phyloP scores from a whole-genome alignment of 2,888 invertebrate genomes.

The Caenorhabditis doughertyi region DNA sequence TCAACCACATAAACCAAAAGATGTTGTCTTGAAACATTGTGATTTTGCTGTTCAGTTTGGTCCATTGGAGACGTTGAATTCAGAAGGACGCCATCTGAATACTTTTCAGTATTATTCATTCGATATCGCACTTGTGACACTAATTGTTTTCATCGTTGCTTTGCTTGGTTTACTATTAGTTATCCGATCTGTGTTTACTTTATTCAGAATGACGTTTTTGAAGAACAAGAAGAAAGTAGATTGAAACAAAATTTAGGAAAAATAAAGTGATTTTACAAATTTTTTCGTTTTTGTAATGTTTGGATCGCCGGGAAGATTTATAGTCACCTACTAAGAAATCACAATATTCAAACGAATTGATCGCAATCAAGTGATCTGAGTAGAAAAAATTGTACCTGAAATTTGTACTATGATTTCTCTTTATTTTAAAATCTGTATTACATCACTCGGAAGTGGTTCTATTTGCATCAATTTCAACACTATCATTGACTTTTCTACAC shows the following conservation, averaged over 20 bases:
- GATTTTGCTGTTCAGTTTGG: conserved; percentile 52
- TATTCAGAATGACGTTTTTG: neutral
- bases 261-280: no score
- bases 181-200: neutral
- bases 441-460: no score
- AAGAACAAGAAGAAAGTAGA: neutral
- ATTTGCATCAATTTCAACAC: no score
- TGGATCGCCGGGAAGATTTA: no score
- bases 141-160: conserved; percentile 1
- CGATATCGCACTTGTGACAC: conserved; percentile 36
- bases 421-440: no score
- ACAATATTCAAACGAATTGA: no score
- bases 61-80: conserved; percentile 44
- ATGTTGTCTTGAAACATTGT: conserved; percentile 57
- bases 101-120: conserved; percentile 48
- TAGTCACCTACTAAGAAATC: no score
- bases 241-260: neutral
- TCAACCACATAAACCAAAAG: conserved; percentile 52
- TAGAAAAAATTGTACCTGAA: no score
- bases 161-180: neutral
- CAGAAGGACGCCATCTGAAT: conserved; percentile 58
- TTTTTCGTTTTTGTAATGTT: no score
- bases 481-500: no score
- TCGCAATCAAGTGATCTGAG: no score
- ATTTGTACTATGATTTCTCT: no score